Conservation (phyloP, 2,113 vertebrate genomes). For the Catharus fuscescens region DNA sequence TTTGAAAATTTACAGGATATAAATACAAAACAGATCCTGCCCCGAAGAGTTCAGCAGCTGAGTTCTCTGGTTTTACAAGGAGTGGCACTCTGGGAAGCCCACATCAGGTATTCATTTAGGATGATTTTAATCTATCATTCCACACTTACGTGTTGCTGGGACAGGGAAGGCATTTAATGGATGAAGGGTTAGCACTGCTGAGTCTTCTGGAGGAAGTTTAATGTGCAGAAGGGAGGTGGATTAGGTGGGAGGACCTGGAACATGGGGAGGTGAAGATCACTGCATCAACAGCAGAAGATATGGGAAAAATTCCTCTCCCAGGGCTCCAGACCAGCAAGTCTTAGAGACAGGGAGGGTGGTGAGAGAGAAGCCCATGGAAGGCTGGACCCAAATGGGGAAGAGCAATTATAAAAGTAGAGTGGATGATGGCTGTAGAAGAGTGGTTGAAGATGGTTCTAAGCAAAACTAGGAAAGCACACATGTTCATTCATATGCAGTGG, state of each 20-base stretch:
- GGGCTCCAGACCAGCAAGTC: not conserved
- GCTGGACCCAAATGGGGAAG: not conserved
- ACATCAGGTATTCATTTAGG: constrained; percentile 45
- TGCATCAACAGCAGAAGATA: not conserved
- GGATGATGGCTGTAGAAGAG: not conserved
- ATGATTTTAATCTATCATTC: constrained; percentile 35
- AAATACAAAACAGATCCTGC: constrained; percentile 31
- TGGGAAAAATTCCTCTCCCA: not conserved
- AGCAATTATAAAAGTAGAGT: not conserved
- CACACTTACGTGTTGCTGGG: not conserved
- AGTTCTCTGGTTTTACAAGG: not conserved
- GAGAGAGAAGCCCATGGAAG: not conserved
- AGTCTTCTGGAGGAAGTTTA: not conserved
- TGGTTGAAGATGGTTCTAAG: not conserved
- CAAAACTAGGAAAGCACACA: not conserved
- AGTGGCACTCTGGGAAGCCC: constrained; percentile 9
- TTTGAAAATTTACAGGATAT: constrained; percentile 15
- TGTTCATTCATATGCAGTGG: not conserved
- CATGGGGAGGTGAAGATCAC: not conserved
- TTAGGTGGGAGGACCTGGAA: constrained; percentile 8
- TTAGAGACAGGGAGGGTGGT: not conserved
- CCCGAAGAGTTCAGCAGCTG: not conserved
- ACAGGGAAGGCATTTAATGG: not conserved
- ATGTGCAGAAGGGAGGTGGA: not conserved
- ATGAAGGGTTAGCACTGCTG: not conserved